Conservation (phyloP, 2,888 invertebrate genomes). For the Eupithecia dodoneata region DNA sequence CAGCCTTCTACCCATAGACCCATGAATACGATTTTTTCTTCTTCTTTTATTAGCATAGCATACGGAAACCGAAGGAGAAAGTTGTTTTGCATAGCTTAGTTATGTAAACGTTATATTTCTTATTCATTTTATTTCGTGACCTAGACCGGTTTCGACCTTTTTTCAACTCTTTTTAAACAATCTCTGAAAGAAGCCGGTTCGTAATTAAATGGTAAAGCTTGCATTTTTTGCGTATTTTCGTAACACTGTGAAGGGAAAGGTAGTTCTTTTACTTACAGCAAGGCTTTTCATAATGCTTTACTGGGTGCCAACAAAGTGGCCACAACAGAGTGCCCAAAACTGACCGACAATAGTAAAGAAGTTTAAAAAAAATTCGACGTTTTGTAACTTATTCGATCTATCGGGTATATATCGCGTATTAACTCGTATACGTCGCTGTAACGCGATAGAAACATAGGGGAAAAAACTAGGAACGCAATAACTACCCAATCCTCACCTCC, state of each 20-base stretch:
- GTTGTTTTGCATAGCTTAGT: not conserved
- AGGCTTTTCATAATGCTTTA: not conserved
- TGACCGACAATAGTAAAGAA: too few relatives aligned
- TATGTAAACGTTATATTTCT: conserved; percentile 3
- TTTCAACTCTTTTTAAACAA: not conserved
- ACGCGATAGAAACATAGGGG: too few relatives aligned
- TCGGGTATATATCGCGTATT: too few relatives aligned
- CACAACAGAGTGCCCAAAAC: not conserved
- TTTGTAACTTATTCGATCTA: too few relatives aligned
- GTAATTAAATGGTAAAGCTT: not conserved
- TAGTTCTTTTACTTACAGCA: not conserved
- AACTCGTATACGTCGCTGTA: too few relatives aligned
- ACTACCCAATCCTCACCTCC: too few relatives aligned
- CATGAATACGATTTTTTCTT: not conserved
- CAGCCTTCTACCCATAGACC: not conserved
- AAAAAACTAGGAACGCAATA: too few relatives aligned
- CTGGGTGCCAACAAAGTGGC: too few relatives aligned
- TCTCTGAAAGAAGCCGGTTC: not conserved
- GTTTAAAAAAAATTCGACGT: too few relatives aligned
- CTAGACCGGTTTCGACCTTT: not conserved
- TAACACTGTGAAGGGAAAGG: not conserved
- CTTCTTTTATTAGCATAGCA: conserved; percentile 1
- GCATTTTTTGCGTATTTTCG: not conserved
- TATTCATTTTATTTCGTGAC: conserved; percentile 1
- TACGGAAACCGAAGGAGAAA: conserved; percentile 4